Evolutionary conservation across 1,140 invertebrate species (phyloP), one percentile per base, ranked within the genome.

Genomic region (Sipha flava): DNA sequence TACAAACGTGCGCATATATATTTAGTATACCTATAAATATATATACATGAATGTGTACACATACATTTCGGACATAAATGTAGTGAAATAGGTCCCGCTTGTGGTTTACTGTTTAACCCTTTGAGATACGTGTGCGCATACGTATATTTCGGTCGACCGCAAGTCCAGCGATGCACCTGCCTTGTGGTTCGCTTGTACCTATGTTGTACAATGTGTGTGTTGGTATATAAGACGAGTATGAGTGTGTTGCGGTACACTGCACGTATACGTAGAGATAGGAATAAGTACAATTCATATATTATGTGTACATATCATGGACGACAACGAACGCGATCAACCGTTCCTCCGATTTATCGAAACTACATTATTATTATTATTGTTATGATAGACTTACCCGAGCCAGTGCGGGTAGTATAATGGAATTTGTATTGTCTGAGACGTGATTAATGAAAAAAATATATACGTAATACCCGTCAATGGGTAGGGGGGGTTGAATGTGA

Each of bases 381-480:
- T n/a, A n/a, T n/a, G n/a, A n/a, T n/a, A n/a, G n/a, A n/a, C n/a
- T n/a, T n/a, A n/a, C 34, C 18, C 21, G 34, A 2, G 34, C 2
- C 66, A 29, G 47, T 26, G 47, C 47, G 66, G 66, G 66, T 70
- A 70, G 73, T 77, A 72, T 66, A 70, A 77, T 77, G 73, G 73
- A 77, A 77, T 77, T 77, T 21, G 52, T 77, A 77, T 77, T 77
- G 73, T 77, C 73, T 77, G 73, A 40, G 49, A 77, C 40, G 66
- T 77, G 73, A 77, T 77, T 77, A 77, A 77, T 77, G 73, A 77
- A 77, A 77, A 77, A 77, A 77, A 77, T 59, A 77, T 77, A 77
- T 77, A 77, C 73, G 59, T n/a, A 59, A 77, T 52, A 40, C 34
- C 73, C 49, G 31, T 54, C 72, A 37, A 57, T 26, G 49, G 47